phyloP scores from a whole-genome alignment of 64 coral and sea anemone species.

The Platygyra sinensis region DNA sequence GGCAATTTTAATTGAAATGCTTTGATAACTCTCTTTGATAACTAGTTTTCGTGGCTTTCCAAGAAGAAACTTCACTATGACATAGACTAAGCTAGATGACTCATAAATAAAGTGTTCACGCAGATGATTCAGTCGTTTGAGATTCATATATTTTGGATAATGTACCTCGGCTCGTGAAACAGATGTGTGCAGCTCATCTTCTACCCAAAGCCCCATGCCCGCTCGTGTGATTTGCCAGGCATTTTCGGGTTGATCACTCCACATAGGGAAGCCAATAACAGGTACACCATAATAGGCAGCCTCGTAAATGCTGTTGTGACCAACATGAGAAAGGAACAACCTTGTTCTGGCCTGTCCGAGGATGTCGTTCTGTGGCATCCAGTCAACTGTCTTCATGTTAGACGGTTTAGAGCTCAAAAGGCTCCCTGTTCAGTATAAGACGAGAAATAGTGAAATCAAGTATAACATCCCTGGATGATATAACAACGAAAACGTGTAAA shows the following conservation, averaged over 20 bases:
- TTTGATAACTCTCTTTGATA: too few relatives aligned
- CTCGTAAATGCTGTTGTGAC: constrained; percentile 33
- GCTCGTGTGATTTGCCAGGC: neutral
- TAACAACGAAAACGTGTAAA: too few relatives aligned
- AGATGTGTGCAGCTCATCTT: constrained; percentile 8
- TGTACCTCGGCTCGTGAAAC: constrained; percentile 14
- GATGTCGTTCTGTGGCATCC: constrained; percentile 44
- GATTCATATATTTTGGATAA: too few relatives aligned
- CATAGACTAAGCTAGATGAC: too few relatives aligned
- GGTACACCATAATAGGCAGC: constrained; percentile 23
- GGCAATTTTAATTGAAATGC: too few relatives aligned
- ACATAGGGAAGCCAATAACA: constrained; percentile 25
- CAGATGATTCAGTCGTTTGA: too few relatives aligned
- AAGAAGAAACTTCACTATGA: too few relatives aligned
- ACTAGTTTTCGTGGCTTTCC: too few relatives aligned
- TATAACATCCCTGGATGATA: too few relatives aligned
- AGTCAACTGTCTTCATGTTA: constrained; percentile 29
- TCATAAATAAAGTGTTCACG: too few relatives aligned
- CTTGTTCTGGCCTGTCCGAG: constrained; percentile 29
- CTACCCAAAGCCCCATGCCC: constrained; percentile 11
- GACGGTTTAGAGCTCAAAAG: neutral
- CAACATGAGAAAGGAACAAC: constrained; percentile 10
- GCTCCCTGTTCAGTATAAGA: neutral
- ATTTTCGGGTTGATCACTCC: constrained; percentile 22
- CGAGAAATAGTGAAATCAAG: neutral